Base-by-base conservation (phyloP, 2,888 invertebrate species). In the Agrypnus murinus region DNA sequence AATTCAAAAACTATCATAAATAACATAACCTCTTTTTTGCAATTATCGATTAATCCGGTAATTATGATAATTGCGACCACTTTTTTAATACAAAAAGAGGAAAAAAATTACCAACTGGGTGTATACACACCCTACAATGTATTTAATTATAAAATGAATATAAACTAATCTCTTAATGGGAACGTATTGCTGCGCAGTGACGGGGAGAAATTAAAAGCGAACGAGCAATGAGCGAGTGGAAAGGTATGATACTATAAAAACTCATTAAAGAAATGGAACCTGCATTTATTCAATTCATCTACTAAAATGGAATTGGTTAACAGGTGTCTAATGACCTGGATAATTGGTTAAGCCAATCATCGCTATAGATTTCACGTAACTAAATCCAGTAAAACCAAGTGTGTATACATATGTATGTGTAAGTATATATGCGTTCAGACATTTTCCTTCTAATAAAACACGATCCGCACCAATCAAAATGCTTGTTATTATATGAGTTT, bases 251-350 rank as follows among this genome's bases (percentile, higher is more conserved):
- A n/a, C 55, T 40, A 38, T 25, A 43, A 59, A 25, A 59, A 43
- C 59, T 59, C 59, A 59, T 59, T 59, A 59, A 40, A 59, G 59
- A 43, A 59, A 59, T 59, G 59, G 59, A 59, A 59, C 59, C 19
- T 45, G 59, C 38, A 31, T 32, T 55, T 40, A 45, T 59, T 59
- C 59, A 15, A 43, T 59, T 43, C 40, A 38, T 31, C 40, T 10
- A 19, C 40, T 43, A 31, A 45, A 25, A 59, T 59, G 59, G 59
- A 19, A 14, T 43, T 8, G 45, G 17, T 40, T 9, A 59, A 59
- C 59, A 59, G 59, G 59, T 59, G 59, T 59, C 45, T 59, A 59
- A 59, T 59, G 59, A 59, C 59, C 59, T 59, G 59, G 31, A 59
- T 59, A 40, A 59, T 59, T 59, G 36, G 45, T n/a, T 15, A 9